Conservation (phyloP, 2,888 invertebrate genomes). For the Drosophila pseudotakahashii region DNA sequence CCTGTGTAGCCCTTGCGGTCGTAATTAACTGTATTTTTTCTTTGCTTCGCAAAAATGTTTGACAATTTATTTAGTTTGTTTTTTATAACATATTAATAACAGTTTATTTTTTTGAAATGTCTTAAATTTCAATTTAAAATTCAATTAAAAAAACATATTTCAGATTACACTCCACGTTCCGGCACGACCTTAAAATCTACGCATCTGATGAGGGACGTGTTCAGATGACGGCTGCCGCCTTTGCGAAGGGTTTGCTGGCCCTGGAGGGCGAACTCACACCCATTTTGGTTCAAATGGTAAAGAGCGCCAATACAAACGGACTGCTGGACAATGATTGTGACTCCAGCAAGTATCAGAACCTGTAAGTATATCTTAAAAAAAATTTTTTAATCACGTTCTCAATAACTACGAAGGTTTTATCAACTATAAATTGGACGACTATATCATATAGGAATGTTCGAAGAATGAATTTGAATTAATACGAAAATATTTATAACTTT, state of each 20-base stretch:
- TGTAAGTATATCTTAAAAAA: constrained; percentile 90
- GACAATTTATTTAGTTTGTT: too few relatives aligned
- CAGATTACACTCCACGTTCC: constrained; percentile 97
- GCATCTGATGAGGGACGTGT: constrained; percentile 99
- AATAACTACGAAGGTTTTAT: too few relatives aligned
- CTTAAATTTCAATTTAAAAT: not conserved
- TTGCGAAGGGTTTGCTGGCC: constrained; percentile 98
- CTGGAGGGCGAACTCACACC: constrained; percentile 99
- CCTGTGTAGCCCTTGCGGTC: too few relatives aligned
- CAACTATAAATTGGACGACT: too few relatives aligned
- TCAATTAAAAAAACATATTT: not conserved
- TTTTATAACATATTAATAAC: too few relatives aligned
- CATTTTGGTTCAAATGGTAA: constrained; percentile 99
- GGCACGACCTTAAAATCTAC: constrained; percentile 99
- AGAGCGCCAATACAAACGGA: constrained; percentile 99
- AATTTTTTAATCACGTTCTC: too few relatives aligned
- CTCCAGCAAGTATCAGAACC: constrained; percentile 96
- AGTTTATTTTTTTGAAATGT: too few relatives aligned
- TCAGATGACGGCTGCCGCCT: constrained; percentile 99
- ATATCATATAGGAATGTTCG: too few relatives aligned
- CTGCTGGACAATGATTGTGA: constrained; percentile 99
- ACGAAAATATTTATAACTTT: too few relatives aligned
- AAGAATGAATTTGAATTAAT: too few relatives aligned
- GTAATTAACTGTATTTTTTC: too few relatives aligned
- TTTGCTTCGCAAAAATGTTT: too few relatives aligned